Percentiles rank a stretch among this genome's conserved stretches.
Conservation (phyloP, 2,113 vertebrate genomes). For the Ophiodon elongatus region DNA sequence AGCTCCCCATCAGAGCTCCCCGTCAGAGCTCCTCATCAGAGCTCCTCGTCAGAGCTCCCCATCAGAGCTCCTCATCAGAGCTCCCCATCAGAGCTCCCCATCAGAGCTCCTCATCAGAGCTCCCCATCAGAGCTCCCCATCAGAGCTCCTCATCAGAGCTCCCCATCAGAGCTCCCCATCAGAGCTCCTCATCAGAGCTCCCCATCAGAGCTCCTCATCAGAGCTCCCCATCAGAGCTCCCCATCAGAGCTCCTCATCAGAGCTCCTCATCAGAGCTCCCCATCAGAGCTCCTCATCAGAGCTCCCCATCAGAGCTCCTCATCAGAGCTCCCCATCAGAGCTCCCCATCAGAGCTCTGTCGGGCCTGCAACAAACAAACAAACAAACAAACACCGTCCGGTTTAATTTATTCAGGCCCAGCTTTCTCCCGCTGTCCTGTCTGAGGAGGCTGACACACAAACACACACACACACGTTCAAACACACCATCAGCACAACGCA, state of each 20-base stretch:
- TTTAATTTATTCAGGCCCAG: constrained; percentile 45
- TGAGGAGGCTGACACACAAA: constrained; percentile 15
- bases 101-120: no score
- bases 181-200: no score
- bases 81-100: constrained; percentile 3
- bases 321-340: not conserved
- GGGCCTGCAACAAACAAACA: constrained; percentile 24
- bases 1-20: not conserved
- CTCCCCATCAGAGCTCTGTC: constrained; percentile 3
- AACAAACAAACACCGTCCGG: constrained; percentile 29
- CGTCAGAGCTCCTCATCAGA: not conserved
- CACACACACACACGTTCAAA: constrained; percentile 24
- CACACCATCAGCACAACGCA: constrained; percentile 35
- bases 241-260: not conserved
- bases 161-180: constrained; percentile 12
- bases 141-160: no score
- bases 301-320: constrained; percentile 1
- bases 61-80: constrained; percentile 9
- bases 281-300: constrained; percentile 9
- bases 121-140: constrained; percentile 9
- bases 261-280: not conserved
- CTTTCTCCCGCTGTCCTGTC: constrained; percentile 25
- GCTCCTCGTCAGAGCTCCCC: not conserved
- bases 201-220: constrained; percentile 13
- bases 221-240: not conserved